Evolutionary conservation across 2,888 invertebrate species (phyloP).

Genomic region (Orthosia cruda): DNA sequence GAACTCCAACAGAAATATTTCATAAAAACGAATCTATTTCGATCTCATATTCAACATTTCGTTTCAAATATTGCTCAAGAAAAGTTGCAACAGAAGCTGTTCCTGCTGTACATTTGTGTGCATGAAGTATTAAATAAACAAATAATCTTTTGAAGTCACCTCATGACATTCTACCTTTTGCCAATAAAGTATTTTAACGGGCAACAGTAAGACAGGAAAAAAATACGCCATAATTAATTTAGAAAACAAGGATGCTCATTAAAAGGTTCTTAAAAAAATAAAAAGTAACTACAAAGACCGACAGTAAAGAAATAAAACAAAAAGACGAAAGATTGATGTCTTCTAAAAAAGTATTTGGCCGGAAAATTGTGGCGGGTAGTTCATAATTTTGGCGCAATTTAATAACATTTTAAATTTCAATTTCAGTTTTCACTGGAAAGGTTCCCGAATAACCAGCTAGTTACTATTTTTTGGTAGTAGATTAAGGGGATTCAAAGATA

Average conservation of each 20-base stretch:
- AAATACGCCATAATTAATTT: not conserved
- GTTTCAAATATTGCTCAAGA: slow-evolving; percentile 41
- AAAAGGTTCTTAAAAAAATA: not conserved
- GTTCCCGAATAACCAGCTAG: too few species aligned
- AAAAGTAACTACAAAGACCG: not conserved
- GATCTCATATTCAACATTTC: slow-evolving; percentile 23
- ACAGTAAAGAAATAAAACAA: not conserved
- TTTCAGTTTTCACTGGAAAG: too few species aligned
- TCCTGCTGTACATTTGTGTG: too few species aligned
- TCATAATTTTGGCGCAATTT: not conserved
- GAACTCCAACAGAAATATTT: slow-evolving; percentile 44
- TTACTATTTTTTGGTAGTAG: too few species aligned
- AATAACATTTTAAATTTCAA: not conserved
- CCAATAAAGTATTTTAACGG: slow-evolving; percentile 1
- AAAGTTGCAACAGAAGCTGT: slow-evolving; percentile 14
- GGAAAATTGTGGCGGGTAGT: not conserved
- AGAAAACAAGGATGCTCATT: not conserved
- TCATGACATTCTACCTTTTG: slow-evolving; percentile 10
- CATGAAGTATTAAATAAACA: too few species aligned
- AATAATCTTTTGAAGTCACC: too few species aligned
- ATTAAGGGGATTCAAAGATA: too few species aligned
- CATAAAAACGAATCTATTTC: slow-evolving; percentile 39
- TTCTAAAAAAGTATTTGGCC: not conserved
- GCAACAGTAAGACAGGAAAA: not conserved
- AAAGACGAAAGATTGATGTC: slow-evolving; percentile 10